These are phyloP conservation scores for Boulengerochromis microlepis DNA, from an alignment of 2,113 vertebrate genomes.

Conservation along the genomic window DNA sequence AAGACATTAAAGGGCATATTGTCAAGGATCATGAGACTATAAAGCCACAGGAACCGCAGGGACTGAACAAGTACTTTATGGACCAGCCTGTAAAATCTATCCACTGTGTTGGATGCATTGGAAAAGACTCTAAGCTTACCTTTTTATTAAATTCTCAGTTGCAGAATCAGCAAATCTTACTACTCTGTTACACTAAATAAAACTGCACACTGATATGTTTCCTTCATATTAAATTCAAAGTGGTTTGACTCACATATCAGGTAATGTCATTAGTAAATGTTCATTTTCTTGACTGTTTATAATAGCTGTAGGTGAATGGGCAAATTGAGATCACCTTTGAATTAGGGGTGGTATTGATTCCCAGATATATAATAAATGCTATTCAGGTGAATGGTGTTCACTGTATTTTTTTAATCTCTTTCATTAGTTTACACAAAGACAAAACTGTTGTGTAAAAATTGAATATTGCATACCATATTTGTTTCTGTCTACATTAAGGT, in stretches of 20 bases:
- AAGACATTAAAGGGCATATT: slow-evolving; percentile 5
- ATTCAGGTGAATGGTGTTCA: background rate
- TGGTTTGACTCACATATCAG: background rate
- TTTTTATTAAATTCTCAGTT: background rate
- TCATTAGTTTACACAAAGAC: background rate
- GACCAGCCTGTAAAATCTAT: background rate
- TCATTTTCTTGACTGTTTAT: background rate
- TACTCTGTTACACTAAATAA: background rate
- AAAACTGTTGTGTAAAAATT: background rate
- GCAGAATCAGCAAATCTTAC: background rate
- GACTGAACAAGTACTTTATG: background rate
- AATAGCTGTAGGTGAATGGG: background rate
- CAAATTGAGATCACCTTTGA: background rate
- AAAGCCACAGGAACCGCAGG: background rate
- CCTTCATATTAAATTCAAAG: background rate
- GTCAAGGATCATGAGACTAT: background rate
- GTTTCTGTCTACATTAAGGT: background rate
- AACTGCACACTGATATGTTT: background rate
- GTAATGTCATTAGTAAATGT: background rate
- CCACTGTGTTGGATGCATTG: background rate
- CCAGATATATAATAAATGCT: background rate
- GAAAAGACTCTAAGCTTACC: background rate
- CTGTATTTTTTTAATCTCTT: background rate
- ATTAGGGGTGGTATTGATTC: background rate
- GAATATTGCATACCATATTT: background rate